These are phyloP conservation scores for Athalia cordata DNA, from an alignment of 2,888 invertebrate genomes.

Conservation along the genomic window DNA sequence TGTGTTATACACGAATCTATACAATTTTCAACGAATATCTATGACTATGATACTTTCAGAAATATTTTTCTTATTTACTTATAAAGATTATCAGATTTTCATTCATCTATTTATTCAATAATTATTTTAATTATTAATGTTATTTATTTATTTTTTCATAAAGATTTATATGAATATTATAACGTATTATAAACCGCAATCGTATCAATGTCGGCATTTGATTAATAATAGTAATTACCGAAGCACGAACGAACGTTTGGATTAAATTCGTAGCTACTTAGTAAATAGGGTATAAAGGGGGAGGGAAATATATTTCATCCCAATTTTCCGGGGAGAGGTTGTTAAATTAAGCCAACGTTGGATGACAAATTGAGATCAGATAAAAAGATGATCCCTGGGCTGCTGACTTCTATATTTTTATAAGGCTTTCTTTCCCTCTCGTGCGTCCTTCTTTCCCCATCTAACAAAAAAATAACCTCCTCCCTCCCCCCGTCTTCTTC, in stretches of 20 bases:
- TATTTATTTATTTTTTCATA: not conserved
- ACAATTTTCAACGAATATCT: not conserved
- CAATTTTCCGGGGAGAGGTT: conserved; percentile 53
- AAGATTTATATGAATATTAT: not conserved
- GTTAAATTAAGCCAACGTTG: conserved; percentile 60
- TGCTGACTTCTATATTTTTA: conserved; percentile 71
- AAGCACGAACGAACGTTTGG: not conserved
- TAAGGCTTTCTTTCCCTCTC: conserved; percentile 56
- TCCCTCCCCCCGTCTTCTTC: not conserved
- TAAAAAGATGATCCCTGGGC: conserved; percentile 68
- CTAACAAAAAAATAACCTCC: not conserved
- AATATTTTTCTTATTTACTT: too few relatives aligned
- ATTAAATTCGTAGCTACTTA: conserved; percentile 40
- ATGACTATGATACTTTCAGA: not conserved
- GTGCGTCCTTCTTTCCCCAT: conserved; percentile 21
- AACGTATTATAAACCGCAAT: conserved; percentile 13
- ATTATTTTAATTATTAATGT: too few relatives aligned
- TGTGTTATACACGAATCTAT: not conserved
- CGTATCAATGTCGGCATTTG: conserved; percentile 10
- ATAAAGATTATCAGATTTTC: too few relatives aligned
- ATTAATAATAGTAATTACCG: conserved; percentile 35
- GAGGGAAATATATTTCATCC: conserved; percentile 48
- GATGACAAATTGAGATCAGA: conserved; percentile 72
- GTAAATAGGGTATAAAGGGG: conserved; percentile 1
- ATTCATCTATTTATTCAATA: too few relatives aligned